phyloP scores from a whole-genome alignment of 2,888 invertebrate genomes.

The Lampropteryx suffumata region DNA sequence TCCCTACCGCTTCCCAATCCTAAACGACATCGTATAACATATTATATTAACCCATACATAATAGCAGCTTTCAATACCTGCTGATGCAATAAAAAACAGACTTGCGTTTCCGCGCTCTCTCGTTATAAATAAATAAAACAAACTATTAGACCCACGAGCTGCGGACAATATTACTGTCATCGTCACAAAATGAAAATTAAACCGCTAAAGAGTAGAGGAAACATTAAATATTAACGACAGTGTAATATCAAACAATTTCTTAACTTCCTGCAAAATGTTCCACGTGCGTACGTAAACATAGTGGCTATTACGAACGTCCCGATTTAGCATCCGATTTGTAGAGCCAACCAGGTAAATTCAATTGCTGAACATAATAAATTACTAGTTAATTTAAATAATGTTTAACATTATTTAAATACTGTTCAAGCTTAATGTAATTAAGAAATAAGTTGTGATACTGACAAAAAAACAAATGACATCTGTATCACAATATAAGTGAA shows the following conservation, averaged over 20 bases:
- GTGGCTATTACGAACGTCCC: neutral
- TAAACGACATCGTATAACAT: neutral
- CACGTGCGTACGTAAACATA: slow-evolving; percentile 13
- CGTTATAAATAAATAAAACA: slow-evolving; percentile 9
- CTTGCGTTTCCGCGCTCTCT: neutral
- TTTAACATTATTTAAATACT: too few species aligned
- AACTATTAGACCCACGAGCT: slow-evolving; percentile 5
- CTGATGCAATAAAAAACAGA: slow-evolving; percentile 4
- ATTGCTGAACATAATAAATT: too few species aligned
- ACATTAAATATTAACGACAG: slow-evolving; percentile 27
- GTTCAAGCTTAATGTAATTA: too few species aligned
- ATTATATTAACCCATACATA: neutral
- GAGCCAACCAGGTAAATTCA: neutral
- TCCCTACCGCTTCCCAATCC: neutral
- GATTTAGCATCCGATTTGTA: slow-evolving; percentile 7
- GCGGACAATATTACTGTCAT: slow-evolving; percentile 4
- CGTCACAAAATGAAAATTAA: slow-evolving; percentile 15
- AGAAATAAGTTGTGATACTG: too few species aligned
- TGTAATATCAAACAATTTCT: slow-evolving; percentile 11
- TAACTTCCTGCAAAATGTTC: slow-evolving; percentile 17
- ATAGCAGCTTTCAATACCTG: neutral
- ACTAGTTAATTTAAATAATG: too few species aligned
- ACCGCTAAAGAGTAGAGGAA: slow-evolving; percentile 22
- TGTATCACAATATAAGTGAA: too few species aligned
- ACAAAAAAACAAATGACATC: too few species aligned